Percentiles rank a stretch among this genome's conserved stretches.
These are phyloP conservation scores for Acanthurus tractus DNA, from an alignment of 2,797 vertebrate species.

Conservation along the genomic window DNA sequence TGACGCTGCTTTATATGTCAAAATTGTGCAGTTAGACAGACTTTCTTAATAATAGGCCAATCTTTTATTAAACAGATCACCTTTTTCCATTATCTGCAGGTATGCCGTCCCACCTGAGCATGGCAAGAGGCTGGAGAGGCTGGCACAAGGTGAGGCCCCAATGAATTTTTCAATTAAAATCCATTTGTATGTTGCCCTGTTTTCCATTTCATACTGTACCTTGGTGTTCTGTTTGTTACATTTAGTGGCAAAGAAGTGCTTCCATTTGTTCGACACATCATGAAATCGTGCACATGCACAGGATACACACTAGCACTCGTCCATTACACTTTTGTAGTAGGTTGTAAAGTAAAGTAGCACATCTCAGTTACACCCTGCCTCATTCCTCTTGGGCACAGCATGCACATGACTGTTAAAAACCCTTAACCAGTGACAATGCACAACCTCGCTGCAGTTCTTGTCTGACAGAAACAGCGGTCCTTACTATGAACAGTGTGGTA, in stretches of 20 bases:
- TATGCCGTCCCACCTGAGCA: slow-evolving; percentile 86
- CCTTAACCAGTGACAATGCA: slow-evolving; percentile 16
- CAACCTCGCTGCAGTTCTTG: slow-evolving; percentile 15
- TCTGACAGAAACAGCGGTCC: slow-evolving; percentile 3
- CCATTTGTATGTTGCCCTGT: slow-evolving; percentile 9
- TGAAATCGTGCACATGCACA: slow-evolving; percentile 7
- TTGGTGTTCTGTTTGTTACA: not conserved
- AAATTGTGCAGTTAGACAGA: not conserved
- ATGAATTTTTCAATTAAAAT: slow-evolving; percentile 5
- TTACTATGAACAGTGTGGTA: slow-evolving; percentile 13
- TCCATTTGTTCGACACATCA: not conserved
- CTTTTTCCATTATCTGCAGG: slow-evolving; percentile 70
- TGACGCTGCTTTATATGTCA: not conserved
- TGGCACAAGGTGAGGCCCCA: slow-evolving; percentile 83
- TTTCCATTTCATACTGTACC: not conserved
- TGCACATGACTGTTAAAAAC: slow-evolving; percentile 12
- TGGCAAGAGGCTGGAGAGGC: slow-evolving; percentile 86
- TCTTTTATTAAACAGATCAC: not conserved
- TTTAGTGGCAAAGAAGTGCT: slow-evolving; percentile 2
- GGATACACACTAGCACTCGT: slow-evolving; percentile 1
- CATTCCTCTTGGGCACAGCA: slow-evolving; percentile 21
- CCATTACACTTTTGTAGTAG: not conserved
- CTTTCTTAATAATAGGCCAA: not conserved
- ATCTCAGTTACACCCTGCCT: slow-evolving; percentile 6
- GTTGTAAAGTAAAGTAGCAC: slow-evolving; percentile 7